A percentile compares a stretch with the other conserved stretches of the same genome.
Conservation (phyloP, 2,888 invertebrate species). For the Electrophaes corylata region DNA sequence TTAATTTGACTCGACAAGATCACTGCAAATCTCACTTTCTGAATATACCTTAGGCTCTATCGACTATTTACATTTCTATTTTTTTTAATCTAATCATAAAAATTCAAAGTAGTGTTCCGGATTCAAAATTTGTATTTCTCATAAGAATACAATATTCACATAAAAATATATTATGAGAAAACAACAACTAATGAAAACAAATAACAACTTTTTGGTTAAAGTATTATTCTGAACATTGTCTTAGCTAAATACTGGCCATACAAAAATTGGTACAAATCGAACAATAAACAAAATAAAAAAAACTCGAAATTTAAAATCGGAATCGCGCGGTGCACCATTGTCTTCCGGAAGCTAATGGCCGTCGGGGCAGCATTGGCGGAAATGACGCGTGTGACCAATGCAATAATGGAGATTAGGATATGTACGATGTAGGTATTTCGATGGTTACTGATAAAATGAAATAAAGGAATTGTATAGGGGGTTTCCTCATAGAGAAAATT, state of each 20-base stretch:
- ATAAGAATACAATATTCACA: too few relatives aligned
- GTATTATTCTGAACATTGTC: too few relatives aligned
- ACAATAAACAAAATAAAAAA: slow-evolving; percentile 30
- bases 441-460: slow-evolving; percentile 22
- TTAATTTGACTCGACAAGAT: too few relatives aligned
- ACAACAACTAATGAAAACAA: too few relatives aligned
- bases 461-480: slow-evolving; percentile 4
- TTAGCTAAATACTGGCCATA: not conserved
- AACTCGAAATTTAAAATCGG: slow-evolving; percentile 66
- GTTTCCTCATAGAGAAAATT: not conserved
- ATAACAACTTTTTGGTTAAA: too few relatives aligned
- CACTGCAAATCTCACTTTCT: too few relatives aligned
- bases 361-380: slow-evolving; percentile 65
- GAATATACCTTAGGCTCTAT: too few relatives aligned
- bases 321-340: slow-evolving; percentile 67
- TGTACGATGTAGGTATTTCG: slow-evolving; percentile 31
- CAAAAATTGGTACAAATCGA: slow-evolving; percentile 36
- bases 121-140: too few relatives aligned
- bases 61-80: too few relatives aligned
- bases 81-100: not conserved
- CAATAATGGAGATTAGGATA: slow-evolving; percentile 48
- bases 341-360: slow-evolving; percentile 78
- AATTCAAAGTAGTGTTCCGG: too few relatives aligned
- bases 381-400: slow-evolving; percentile 67
- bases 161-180: too few relatives aligned